Evolutionary conservation across 2,797 vertebrate genomes (phyloP).

Genomic region (Sebastes trivittatus): DNA sequence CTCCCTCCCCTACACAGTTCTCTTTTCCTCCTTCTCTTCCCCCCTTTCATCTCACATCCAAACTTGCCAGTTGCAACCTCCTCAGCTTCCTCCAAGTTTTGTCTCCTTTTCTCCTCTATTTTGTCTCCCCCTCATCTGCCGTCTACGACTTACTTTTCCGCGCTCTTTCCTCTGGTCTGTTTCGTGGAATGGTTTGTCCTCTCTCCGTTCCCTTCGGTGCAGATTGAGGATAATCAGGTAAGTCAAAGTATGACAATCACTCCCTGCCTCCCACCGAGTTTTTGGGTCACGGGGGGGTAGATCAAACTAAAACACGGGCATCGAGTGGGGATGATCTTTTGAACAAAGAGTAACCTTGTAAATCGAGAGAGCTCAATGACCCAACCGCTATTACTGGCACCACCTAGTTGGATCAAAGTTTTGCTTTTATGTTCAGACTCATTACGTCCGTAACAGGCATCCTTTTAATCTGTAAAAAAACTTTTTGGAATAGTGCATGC

Average conservation of each 20-base stretch:
- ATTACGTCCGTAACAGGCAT: conserved; percentile 15
- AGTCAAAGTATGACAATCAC: conserved; percentile 65
- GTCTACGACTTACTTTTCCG: conserved; percentile 51
- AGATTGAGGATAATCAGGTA: conserved; percentile 64
- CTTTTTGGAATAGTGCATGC: neutral
- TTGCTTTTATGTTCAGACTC: conserved; percentile 43
- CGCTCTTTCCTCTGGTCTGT: conserved; percentile 39
- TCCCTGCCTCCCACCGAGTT: conserved; percentile 50
- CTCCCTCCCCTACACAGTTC: conserved; percentile 73
- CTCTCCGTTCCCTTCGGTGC: conserved; percentile 10
- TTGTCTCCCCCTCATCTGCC: conserved; percentile 62
- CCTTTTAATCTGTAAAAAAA: conserved; percentile 23
- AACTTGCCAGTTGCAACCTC: conserved; percentile 79
- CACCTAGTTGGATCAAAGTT: conserved; percentile 60
- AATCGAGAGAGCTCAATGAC: conserved; percentile 29
- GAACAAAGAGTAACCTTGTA: conserved; percentile 54
- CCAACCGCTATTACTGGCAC: neutral
- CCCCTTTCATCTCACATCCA: conserved; percentile 80
- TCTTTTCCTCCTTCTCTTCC: conserved; percentile 69
- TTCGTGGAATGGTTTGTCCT: conserved; percentile 44
- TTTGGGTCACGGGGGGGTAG: conserved; percentile 39
- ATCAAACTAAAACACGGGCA: conserved; percentile 57
- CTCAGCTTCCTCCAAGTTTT: conserved; percentile 75
- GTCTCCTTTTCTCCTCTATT: conserved; percentile 79
- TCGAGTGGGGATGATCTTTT: conserved; percentile 36